These are phyloP conservation scores for Oryzias curvinotus DNA, from an alignment of 2,113 vertebrate species.

Conservation along the genomic window DNA sequence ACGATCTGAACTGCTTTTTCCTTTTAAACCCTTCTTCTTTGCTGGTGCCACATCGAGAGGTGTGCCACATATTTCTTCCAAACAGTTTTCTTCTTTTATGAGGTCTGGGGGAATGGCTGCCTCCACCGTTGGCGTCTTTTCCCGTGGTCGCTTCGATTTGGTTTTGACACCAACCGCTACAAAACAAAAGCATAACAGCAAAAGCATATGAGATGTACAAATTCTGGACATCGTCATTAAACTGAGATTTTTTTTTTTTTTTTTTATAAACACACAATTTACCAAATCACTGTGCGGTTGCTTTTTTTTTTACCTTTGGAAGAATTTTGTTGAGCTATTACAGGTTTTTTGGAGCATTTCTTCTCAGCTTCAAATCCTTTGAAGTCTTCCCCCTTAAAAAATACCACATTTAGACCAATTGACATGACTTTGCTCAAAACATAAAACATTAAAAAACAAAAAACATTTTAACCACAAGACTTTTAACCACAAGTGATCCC, in stretches of 20 bases:
- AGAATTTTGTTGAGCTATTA: constrained; percentile 77
- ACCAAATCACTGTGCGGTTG: too few species aligned
- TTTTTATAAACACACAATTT: not conserved
- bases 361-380: constrained; percentile 84
- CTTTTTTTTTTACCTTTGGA: constrained; percentile 80
- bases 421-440: not conserved
- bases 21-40: constrained; percentile 58
- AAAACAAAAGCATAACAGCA: constrained; percentile 26
- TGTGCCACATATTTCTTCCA: constrained; percentile 35
- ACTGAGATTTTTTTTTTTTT: too few species aligned
- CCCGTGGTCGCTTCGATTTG: constrained; percentile 68
- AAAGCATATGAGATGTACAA: not conserved
- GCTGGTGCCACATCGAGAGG: constrained; percentile 47
- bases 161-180: constrained; percentile 66
- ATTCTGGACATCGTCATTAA: not conserved
- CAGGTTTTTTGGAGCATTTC: constrained; percentile 68
- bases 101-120: constrained; percentile 50
- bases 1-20: constrained; percentile 58
- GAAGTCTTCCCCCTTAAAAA: constrained; percentile 82
- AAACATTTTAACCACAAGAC: not conserved
- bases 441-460: constrained; percentile 11
- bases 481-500: not conserved
- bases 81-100: constrained; percentile 60
- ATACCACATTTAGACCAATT: constrained; percentile 27
- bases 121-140: constrained; percentile 64